Evolutionary conservation across 2,797 vertebrate species (phyloP).

Genomic region (Melanotaenia pygmaea): DNA sequence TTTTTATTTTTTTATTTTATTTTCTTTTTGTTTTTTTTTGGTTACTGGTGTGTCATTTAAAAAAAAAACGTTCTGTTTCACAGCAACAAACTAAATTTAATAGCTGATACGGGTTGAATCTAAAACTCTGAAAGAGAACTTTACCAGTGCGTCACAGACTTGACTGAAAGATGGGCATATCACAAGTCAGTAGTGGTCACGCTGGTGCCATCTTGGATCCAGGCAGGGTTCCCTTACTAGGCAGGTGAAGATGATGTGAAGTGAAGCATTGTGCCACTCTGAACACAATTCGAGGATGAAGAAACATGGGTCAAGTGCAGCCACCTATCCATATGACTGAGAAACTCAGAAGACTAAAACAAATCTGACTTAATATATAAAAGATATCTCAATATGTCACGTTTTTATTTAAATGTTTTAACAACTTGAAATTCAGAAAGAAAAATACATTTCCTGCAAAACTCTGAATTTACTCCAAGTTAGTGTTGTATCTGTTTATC

Average conservation of each 20-base stretch:
- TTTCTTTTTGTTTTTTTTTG: neutral
- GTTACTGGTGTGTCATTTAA: neutral
- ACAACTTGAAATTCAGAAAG: too few relatives aligned
- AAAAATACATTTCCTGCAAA: too few relatives aligned
- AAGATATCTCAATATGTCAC: too few relatives aligned
- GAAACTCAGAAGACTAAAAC: constrained; percentile 35
- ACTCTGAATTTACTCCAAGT: neutral
- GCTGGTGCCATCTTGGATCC: constrained; percentile 71
- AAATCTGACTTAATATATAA: constrained; percentile 14
- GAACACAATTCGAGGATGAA: constrained; percentile 46
- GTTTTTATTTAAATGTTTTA: too few relatives aligned
- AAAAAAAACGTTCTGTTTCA: constrained; percentile 9
- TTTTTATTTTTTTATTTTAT: neutral
- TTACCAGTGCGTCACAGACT: constrained; percentile 33
- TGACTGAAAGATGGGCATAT: constrained; percentile 55
- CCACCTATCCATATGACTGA: constrained; percentile 52
- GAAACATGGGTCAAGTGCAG: constrained; percentile 70
- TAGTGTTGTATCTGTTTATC: neutral
- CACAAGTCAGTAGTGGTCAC: constrained; percentile 62
- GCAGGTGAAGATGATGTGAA: constrained; percentile 75
- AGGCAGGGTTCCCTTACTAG: constrained; percentile 53
- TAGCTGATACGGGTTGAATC: constrained; percentile 7
- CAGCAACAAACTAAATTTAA: constrained; percentile 6
- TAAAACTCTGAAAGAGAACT: constrained; percentile 36
- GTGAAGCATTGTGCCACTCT: constrained; percentile 71